Evolutionary conservation across 1,140 invertebrate genomes (phyloP).

Genomic region (Medauroidea extradentata): DNA sequence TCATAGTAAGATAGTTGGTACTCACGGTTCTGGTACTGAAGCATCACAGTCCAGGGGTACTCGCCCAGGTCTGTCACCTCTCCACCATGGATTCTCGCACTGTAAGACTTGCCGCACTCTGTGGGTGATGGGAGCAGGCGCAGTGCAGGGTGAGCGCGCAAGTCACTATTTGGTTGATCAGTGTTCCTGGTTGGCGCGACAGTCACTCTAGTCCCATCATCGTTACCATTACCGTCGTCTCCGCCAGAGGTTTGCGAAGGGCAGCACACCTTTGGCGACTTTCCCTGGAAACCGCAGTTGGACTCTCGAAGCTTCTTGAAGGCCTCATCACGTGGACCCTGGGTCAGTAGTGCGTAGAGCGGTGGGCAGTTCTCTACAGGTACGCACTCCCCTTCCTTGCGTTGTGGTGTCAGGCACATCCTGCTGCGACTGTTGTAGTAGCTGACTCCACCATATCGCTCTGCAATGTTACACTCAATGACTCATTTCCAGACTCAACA

Average conservation of each 20-base stretch:
- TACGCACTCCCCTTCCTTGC: too few species aligned
- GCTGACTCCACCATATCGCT: too few species aligned
- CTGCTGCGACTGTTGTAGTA: too few species aligned
- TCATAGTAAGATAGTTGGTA: too few species aligned
- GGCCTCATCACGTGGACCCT: too few species aligned
- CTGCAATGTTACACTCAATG: too few species aligned
- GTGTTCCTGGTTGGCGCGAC: background rate
- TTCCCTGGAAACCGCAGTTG: slow-evolving; percentile 50
- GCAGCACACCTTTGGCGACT: slow-evolving; percentile 51
- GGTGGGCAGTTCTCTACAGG: too few species aligned
- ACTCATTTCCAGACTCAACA: too few species aligned
- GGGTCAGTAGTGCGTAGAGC: too few species aligned
- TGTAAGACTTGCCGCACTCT: background rate
- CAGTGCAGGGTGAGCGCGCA: background rate
- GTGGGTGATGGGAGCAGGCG: background rate
- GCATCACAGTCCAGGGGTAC: slow-evolving; percentile 50
- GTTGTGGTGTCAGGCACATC: too few species aligned
- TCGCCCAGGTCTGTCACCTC: slow-evolving; percentile 43
- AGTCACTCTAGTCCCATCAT: too few species aligned
- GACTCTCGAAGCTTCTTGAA: slow-evolving; percentile 32
- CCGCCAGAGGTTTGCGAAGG: slow-evolving; percentile 5
- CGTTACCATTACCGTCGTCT: background rate
- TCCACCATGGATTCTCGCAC: slow-evolving; percentile 38
- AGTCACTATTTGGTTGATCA: background rate
- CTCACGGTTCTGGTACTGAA: slow-evolving; percentile 45